These are phyloP conservation scores for Orientallactaga bullata DNA, from an alignment of 2,113 vertebrate species.

Conservation along the genomic window DNA sequence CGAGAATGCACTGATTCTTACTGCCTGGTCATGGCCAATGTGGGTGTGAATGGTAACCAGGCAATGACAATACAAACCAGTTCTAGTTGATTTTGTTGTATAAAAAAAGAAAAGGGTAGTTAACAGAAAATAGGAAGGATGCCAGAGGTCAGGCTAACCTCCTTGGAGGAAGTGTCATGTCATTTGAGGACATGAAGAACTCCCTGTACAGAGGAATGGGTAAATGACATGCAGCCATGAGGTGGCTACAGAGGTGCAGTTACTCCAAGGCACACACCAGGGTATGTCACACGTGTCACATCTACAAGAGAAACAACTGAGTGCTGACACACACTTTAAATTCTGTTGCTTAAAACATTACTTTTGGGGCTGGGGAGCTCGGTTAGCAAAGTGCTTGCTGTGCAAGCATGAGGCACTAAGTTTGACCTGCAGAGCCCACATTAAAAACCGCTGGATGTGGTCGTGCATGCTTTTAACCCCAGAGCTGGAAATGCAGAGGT, in stretches of 20 bases:
- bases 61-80: neutral
- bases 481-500: too few species aligned
- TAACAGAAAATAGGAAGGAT: neutral
- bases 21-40: neutral
- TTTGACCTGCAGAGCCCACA: too few species aligned
- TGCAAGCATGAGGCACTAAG: too few species aligned
- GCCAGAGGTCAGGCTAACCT: neutral
- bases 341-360: slow-evolving; percentile 1
- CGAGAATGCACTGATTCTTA: neutral
- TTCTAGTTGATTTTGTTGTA: neutral
- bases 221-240: neutral
- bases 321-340: neutral
- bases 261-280: neutral
- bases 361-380: neutral
- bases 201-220: neutral
- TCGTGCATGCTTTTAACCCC: too few species aligned
- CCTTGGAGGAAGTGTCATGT: neutral
- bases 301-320: slow-evolving; percentile 7
- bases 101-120: neutral
- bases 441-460: too few species aligned
- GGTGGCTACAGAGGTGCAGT: too few species aligned
- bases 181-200: neutral
- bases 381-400: too few species aligned
- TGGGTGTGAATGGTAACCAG: neutral
- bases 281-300: neutral